These are phyloP conservation scores for Chrysotoxum bicinctum DNA, from an alignment of 2,888 invertebrate species.

Conservation along the genomic window DNA sequence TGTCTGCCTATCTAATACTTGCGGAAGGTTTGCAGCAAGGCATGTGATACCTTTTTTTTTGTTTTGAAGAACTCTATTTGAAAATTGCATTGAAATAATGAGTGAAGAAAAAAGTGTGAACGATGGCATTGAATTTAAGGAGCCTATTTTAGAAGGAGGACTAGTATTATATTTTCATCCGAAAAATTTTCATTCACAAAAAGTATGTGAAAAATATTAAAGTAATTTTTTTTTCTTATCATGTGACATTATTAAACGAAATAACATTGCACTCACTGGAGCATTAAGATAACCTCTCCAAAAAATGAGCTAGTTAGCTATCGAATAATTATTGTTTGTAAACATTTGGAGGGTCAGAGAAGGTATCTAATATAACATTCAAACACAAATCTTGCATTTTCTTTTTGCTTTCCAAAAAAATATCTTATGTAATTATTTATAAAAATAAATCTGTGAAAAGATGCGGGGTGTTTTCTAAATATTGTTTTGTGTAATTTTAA, in stretches of 20 bases:
- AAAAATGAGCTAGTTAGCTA: neutral
- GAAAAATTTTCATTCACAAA: conserved; percentile 89
- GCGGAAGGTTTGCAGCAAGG: conserved; percentile 31
- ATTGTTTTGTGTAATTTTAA: neutral
- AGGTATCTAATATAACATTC: neutral
- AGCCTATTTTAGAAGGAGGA: conserved; percentile 79
- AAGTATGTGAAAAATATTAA: conserved; percentile 83
- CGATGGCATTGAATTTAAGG: conserved; percentile 75
- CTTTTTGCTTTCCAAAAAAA: neutral
- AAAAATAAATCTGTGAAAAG: neutral
- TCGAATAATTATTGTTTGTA: neutral
- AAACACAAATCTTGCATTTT: neutral
- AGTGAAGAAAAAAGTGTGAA: conserved; percentile 63
- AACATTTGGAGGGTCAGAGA: neutral
- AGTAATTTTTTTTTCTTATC: neutral
- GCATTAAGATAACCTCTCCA: neutral
- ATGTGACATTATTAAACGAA: neutral
- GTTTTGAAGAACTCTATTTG: neutral
- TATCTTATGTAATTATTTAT: neutral
- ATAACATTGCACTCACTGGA: neutral
- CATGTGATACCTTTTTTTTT: conserved; percentile 53
- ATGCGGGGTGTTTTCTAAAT: neutral
- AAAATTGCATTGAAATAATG: conserved; percentile 32
- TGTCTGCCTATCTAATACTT: conserved; percentile 4
- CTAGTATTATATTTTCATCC: conserved; percentile 86